Base-by-base conservation (phyloP, 1,140 invertebrate species). In the Probaryconus sp. region DNA sequence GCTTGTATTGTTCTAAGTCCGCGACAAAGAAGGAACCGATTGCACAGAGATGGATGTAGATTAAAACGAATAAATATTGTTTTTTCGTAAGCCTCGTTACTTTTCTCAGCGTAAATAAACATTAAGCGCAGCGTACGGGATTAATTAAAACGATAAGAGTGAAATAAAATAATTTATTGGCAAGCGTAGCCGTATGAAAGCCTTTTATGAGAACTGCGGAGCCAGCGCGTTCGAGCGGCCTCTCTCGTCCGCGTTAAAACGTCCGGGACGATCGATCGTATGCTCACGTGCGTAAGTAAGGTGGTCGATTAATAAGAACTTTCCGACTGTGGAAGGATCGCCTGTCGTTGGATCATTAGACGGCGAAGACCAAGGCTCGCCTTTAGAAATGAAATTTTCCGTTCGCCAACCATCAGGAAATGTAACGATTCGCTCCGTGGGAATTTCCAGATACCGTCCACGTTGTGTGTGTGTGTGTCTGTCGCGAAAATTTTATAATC, bases 321-420 rank as follows among this genome's bases (percentile, higher is more conserved):
- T 74, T 67, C 61, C 28, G 55, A n/a, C n/a, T 55, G 38, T 47
- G 60, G 51, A 72, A 60, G 60, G 55, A 72, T 53, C 38, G 56
- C 55, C 55, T 63, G 68, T 63, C 68, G 68, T 50, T 63, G 33
- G 68, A 63, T 71, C 68, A 71, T 71, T 71, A 71, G 38, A 30
- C 47, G 45, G 37, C 47, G 45, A 51, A 43, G 24, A 18, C 35
- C 2, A 31, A 51, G 48, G 16, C 10, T 18, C 45, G 10, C 31
- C 40, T n/a, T n/a, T n/a, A n/a, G 24, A 73, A 56, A 74, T 67
- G 53, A 74, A n/a, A 60, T 68, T 74, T 68, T 63, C 63, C 56
- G 26, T 31, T 74, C 56, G 51, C 56, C 45, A n/a, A n/a, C n/a
- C n/a, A 48, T 61, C 35, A 74, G 53, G 56, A 73, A 67, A 73